Evolutionary conservation across 2,797 vertebrate genomes (phyloP).

Genomic region (Dallia pectoralis): DNA sequence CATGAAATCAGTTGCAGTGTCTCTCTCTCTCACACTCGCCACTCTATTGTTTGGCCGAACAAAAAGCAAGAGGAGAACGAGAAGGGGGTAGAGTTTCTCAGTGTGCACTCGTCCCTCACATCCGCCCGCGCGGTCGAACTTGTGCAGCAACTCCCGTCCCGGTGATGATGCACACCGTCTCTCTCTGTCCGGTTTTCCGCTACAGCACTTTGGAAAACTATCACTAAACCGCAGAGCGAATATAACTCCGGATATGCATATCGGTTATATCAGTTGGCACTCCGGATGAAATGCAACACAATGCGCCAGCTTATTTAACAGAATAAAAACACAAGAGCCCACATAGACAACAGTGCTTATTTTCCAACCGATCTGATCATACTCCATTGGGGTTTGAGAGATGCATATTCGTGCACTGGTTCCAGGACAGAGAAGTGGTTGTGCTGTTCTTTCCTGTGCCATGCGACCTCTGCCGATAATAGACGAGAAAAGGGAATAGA

Average conservation of each 20-base stretch:
- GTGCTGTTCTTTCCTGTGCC: conserved; percentile 71
- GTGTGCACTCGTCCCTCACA: conserved; percentile 69
- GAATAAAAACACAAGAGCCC: conserved; percentile 30
- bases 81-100: conserved; percentile 69
- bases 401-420: conserved; percentile 74
- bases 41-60: conserved; percentile 73
- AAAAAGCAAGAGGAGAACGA: conserved; percentile 53
- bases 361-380: conserved; percentile 53
- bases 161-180: too few species aligned
- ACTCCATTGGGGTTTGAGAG: conserved; percentile 69
- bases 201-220: conserved; percentile 46
- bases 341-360: conserved; percentile 33
- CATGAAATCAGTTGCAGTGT: conserved; percentile 81
- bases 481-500: conserved; percentile 74
- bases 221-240: conserved; percentile 31
- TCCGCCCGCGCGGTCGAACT: conserved; percentile 73
- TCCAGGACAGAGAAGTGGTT: conserved; percentile 73
- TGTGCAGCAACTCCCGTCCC: conserved; percentile 66
- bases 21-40: too few species aligned
- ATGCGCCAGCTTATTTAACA: conserved; percentile 48
- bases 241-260: conserved; percentile 56
- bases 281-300: conserved; percentile 52
- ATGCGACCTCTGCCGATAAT: conserved; percentile 86
- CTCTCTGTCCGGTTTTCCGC: conserved; percentile 55
- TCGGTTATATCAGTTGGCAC: conserved; percentile 59